Conservation (phyloP, 2,797 vertebrate genomes). For the Ctenopoma kingsleyae region DNA sequence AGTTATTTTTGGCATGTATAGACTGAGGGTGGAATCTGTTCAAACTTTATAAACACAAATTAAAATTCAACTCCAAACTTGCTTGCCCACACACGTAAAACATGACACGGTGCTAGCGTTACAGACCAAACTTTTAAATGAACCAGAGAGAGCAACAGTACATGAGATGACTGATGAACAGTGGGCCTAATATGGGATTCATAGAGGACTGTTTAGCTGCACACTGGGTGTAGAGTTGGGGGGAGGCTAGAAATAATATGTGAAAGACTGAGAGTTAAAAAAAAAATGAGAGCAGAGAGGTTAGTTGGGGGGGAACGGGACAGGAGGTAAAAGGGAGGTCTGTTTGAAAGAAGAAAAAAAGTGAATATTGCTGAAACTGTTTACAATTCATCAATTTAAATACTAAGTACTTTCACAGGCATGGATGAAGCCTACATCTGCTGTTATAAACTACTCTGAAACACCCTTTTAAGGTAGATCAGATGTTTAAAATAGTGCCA, state of each 20-base stretch:
- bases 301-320: constrained; percentile 60
- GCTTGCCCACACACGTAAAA: constrained; percentile 68
- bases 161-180: constrained; percentile 70
- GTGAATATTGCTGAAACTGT: constrained; percentile 71
- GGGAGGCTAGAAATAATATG: constrained; percentile 50
- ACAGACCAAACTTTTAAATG: constrained; percentile 66
- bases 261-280: constrained; percentile 64
- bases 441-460: constrained; percentile 42
- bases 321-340: constrained; percentile 71
- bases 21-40: constrained; percentile 57
- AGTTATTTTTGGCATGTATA: constrained; percentile 72
- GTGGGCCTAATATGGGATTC: constrained; percentile 62
- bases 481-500: constrained; percentile 29
- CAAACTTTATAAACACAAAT: constrained; percentile 73
- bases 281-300: constrained; percentile 70
- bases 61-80: constrained; percentile 59
- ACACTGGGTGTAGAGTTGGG: constrained; percentile 16
- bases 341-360: constrained; percentile 72
- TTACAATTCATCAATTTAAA: constrained; percentile 74
- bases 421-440: constrained; percentile 36
- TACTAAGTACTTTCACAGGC: constrained; percentile 59
- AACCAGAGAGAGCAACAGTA: constrained; percentile 63
- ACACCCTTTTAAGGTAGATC: constrained; percentile 58
- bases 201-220: constrained; percentile 52
- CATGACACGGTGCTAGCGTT: constrained; percentile 68